These are phyloP conservation scores for Cepaea nemoralis DNA, from an alignment of 1,140 invertebrate species.

Conservation along the genomic window DNA sequence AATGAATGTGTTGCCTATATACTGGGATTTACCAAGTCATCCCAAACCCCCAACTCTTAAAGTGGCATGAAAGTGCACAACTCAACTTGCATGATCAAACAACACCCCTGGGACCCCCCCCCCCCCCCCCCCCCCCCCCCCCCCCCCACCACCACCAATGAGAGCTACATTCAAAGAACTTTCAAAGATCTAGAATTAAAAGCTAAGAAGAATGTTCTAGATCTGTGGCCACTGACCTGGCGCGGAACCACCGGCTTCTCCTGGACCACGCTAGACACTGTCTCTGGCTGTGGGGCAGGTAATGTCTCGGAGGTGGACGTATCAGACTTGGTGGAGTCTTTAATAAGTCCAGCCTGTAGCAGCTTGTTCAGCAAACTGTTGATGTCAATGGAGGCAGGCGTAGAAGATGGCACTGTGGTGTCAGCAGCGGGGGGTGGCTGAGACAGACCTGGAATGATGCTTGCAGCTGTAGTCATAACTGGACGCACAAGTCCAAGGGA, in stretches of 20 bases:
- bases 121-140: no score
- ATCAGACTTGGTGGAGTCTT: conserved; percentile 25
- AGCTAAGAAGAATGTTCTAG: no score
- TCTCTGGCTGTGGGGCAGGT: neutral
- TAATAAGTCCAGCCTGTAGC: conserved; percentile 86
- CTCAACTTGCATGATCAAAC: no score
- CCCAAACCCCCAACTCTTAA: no score
- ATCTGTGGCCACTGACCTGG: no score
- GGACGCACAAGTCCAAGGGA: neutral
- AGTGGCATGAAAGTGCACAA: no score
- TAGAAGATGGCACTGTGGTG: conserved; percentile 12
- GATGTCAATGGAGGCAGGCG: conserved; percentile 77
- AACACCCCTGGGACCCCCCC: no score
- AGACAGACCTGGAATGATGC: neutral
- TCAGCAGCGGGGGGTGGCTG: neutral
- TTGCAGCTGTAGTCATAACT: neutral
- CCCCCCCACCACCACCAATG: no score
- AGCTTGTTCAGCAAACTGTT: conserved; percentile 87
- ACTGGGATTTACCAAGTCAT: no score
- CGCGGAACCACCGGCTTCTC: neutral
- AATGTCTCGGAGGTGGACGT: neutral
- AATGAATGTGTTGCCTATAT: no score
- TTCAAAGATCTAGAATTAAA: no score
- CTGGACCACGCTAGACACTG: neutral
- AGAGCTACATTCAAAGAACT: no score